Evolutionary conservation across 2,113 vertebrate genomes (phyloP), one percentile per base, ranked within the genome.

Genomic region (Penelope pileata): DNA sequence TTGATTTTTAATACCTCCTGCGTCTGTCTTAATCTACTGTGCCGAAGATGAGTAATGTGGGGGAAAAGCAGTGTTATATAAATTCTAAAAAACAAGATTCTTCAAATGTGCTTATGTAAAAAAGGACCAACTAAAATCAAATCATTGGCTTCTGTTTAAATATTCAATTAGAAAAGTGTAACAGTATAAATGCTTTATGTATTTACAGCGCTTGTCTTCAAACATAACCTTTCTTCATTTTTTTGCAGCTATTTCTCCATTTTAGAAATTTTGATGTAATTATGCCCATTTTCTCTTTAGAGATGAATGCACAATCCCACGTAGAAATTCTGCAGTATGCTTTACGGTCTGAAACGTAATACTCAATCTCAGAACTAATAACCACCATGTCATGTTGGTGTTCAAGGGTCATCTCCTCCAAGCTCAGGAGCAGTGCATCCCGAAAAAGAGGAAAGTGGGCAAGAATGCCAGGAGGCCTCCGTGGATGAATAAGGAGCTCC

Each of bases 221-320:
- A 83, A 91, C 77, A 58, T 94, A 91, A 93, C 42, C 47, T 94
- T 91, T 91, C 50, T 86, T 88, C 59, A 6, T 1, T 29, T 40
- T 72, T 93, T 76, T 77, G 78, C 32, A 30, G 3, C 83, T 94
- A 86, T 59, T 94, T 88, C 47, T 86, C 54, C 34, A 36, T 88
- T 94, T 90, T 76, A 83, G 76, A 93, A 92, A 74, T 94, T 67
- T 94, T 83, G 83, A 50, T 95, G 54, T 93, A 90, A 95, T 95
- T 76, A 91, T 11, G 1, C 79, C 29, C 45, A 86, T 91, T 95
- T 96, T 54, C 88, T 91, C 83, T 91, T 94, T 77, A 91, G 68
- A 86, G 53, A 83, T 88, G 88, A 93, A 91, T 93, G 78, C n/a
- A 63, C 78, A 94, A 80, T 85, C 86, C 72, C 58, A 83, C 76